phyloP scores from a whole-genome alignment of 2,113 vertebrate species.

The Rhombomys opimus region DNA sequence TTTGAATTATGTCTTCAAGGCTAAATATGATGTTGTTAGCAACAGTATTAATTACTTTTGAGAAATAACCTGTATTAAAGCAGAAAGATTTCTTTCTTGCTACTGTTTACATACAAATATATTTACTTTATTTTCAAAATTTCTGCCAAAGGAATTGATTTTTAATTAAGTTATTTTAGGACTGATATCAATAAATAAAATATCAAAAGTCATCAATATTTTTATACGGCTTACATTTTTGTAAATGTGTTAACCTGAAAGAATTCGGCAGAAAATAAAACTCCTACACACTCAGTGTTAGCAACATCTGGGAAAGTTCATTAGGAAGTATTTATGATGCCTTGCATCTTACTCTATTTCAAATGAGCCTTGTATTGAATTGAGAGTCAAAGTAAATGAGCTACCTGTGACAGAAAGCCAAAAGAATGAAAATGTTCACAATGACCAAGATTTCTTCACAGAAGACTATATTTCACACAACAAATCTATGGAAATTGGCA shows the following conservation, averaged over 20 bases:
- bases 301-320: neutral
- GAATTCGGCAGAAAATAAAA: neutral
- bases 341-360: constrained; percentile 5
- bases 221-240: neutral
- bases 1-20: neutral
- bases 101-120: neutral
- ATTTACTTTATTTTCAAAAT: neutral
- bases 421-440: constrained; percentile 47
- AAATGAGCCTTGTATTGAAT: neutral
- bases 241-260: neutral
- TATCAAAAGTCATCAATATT: neutral
- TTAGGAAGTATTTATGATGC: neutral
- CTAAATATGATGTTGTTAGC: neutral
- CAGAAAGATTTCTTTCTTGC: neutral
- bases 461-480: constrained; percentile 26
- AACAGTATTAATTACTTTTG: neutral
- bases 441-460: constrained; percentile 8
- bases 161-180: neutral
- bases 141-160: neutral
- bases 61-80: neutral
- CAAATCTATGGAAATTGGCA: constrained; percentile 63
- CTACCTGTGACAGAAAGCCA: neutral
- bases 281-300: neutral
- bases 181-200: neutral
- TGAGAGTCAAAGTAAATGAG: neutral